Evolutionary conservation across 2,113 vertebrate species (phyloP), one percentile per base, ranked within the genome.

Genomic region (Grus americana): DNA sequence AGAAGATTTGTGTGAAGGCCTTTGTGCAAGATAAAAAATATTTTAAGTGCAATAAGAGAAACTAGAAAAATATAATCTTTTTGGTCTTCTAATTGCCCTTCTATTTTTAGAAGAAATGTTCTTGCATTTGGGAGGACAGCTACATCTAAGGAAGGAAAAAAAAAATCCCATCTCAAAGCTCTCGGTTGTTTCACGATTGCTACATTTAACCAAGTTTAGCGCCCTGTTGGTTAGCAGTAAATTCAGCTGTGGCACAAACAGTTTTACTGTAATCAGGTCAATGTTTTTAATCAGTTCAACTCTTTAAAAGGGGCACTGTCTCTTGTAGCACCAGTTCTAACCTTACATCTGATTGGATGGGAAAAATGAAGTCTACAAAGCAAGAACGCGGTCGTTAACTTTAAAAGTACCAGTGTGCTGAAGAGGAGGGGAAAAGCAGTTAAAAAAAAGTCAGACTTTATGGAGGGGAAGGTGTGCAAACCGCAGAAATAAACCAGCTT

Each of bases 21-120:
- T 92, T 97, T 97, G 97, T 97, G 96, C 96, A 97, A 97, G 95
- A 84, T 92, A 97, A 98, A 98, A 96, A 96, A 96, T 68, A 44
- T 42, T 92, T 94, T 88, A 97, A 97, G 97, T 97, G 94, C 90
- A 96, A 96, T 94, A 98, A 84, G 62, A 78, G 50, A 88, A 89
- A 78, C 87, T 95, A 98, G 81, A 97, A 97, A 98, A 94, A 92
- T 81, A 95, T 27, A 27, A 86, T 90, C 49, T 80, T 93, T 95
- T 90, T 83, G 80, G 91, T 89, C 49, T 86, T 91, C 71, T 84
- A 79, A 90, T 67, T 88, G 78, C 70, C 90, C 81, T 95, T 86
- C 71, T 88, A 73, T 46, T 79, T 92, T 92, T 93, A 90, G 78
- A 54, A 95, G 15, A 84, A 91, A 86, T 75, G 49, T 78, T 94